Evolutionary conservation across 2,888 invertebrate genomes (phyloP), one percentile per base, ranked within the genome.

Genomic region (Tenthredo mesomela): DNA sequence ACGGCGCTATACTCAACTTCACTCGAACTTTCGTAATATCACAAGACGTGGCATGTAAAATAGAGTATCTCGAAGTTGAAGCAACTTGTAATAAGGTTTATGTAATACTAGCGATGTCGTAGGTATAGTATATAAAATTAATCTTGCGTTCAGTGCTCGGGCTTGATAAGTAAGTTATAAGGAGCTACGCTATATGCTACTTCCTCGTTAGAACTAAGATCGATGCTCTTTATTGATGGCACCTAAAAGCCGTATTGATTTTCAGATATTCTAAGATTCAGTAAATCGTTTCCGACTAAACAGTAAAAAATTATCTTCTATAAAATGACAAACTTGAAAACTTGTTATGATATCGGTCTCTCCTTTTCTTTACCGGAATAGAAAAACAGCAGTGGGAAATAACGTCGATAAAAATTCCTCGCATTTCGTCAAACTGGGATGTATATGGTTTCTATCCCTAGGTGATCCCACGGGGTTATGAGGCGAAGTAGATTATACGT

Each of bases 391-490:
- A 33, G 40, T 82, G 80, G 82, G 21, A 67, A 67, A 84, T 82
- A 18, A 80, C 70, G 65, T 84, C 70, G 67, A 84, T 84, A 71
- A 85, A 84, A 85, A 82, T 82, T 70, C 40, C 71, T 71, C 50
- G 71, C 54, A 40, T 85, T 54, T 82, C 73, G 37, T 71, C 54
- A 75, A 54, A 86, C 29, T 47, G 47, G 50, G n/a, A 80, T 40
- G 21, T 37, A 18, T 37, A 18, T n/a, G 54, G 10, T 77, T 77
- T 75, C 61, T 58, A 43, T 71, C 43, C 78, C 70, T 47, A 54
- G 61, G 82, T 43, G 58, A 70, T 75, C 84, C 85, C 65, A 65
- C 47, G 83, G 83, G 85, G 47, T 71, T 75, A 84, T 50, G 61
- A 25, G 58, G 71, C 73, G 75, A 43, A 29, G 58, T 33, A 85